Evolutionary conservation across 1,140 invertebrate genomes (phyloP).

Genomic region (Venturia canescens): DNA sequence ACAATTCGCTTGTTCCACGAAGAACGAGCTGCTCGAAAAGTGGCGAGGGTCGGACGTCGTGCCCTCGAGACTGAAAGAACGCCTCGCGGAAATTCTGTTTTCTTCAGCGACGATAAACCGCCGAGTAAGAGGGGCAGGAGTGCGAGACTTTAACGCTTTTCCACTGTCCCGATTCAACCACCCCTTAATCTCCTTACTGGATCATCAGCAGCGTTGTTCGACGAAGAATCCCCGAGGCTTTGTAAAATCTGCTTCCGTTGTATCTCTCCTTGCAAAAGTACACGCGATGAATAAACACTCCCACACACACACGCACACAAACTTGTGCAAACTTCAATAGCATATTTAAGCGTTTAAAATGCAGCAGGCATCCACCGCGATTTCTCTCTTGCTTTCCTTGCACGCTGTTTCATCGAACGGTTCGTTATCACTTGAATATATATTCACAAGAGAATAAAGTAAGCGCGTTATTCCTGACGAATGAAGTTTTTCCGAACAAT

Average conservation of each 20-base stretch:
- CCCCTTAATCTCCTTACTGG: neutral
- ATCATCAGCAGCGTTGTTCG: conserved; percentile 16
- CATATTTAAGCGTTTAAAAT: no score
- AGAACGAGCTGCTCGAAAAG: neutral
- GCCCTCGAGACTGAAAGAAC: neutral
- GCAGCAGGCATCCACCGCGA: no score
- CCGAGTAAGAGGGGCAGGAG: neutral
- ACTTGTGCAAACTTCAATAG: no score
- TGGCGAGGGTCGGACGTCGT: neutral
- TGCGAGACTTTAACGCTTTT: neutral
- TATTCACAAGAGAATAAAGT: no score
- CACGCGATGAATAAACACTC: neutral
- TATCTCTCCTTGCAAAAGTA: neutral
- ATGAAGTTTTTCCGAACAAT: no score
- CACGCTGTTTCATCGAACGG: no score
- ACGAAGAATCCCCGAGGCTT: neutral
- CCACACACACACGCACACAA: no score
- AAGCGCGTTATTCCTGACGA: no score
- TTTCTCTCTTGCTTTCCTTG: no score
- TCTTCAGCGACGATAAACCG: neutral
- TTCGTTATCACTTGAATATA: no score
- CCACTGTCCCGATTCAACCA: neutral
- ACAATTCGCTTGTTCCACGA: neutral
- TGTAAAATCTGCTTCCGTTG: neutral
- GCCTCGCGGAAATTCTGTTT: neutral